Evolutionary conservation across 2,113 vertebrate species (phyloP), one percentile per base, ranked within the genome.

Genomic region (Entosphenus tridentatus): DNA sequence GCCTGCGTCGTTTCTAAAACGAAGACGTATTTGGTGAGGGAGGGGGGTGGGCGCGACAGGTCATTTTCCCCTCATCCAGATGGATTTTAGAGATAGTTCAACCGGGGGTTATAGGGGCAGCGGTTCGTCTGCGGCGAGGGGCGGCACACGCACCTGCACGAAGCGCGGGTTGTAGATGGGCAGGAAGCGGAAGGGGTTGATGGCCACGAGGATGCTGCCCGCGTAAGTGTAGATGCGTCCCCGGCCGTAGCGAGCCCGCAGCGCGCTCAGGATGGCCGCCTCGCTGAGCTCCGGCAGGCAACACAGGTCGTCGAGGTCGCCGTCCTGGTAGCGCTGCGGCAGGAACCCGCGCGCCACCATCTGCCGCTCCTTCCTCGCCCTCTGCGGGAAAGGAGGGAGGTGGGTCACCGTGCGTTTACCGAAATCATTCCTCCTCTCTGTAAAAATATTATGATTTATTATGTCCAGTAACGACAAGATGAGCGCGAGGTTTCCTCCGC

Each of bases 141-240:
- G 39, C 39, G 39, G 39, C 39, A 7, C 39, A 39, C n/a, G 8
- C 18, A 65, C 87, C 81, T 98, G 96, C 72, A 98, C 93, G 74
- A 93, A 96, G 76, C 95, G 96, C 67, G 93, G 93, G 78, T 98
- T 98, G 80, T 98, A 98, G 81, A 98, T 91, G 76, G 93, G 93
- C 72, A 98, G 84, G 78, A 98, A 98, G 74, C 92, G 89, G 76
- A 98, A 98, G 2, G 93, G 92, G 70, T 98, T 98, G 74, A 98
- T 95, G 77, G 88, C 90, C 1, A 97, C 91, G 73, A 98, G 86
- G 78, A 98, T 98, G 79, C 86, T 95, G 68, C 90, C 89, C 3
- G 96, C 88, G 0, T 98, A 95, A 2, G 93, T 98, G 79, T 98
- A 98, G 79, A 98, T 98, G 78, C 86, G 91, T 70, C 96, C 91